phyloP scores from a whole-genome alignment of 1,140 invertebrate genomes.

The Anagrus nilaparvatae region DNA sequence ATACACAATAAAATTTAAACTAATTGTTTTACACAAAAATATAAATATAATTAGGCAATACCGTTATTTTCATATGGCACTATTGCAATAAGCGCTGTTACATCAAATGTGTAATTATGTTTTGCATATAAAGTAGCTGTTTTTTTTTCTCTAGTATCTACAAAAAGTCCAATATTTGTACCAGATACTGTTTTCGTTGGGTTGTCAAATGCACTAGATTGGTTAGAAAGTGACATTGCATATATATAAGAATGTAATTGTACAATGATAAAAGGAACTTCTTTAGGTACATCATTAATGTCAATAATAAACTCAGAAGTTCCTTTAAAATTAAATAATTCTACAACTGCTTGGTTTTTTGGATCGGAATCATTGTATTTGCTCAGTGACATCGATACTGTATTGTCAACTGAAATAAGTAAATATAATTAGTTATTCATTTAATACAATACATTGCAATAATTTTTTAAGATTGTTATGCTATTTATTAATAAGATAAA shows the following conservation, averaged over 20 bases:
- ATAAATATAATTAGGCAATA: conserved; percentile 22
- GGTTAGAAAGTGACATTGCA: conserved; percentile 52
- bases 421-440: no score
- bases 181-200: conserved; percentile 36
- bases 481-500: no score
- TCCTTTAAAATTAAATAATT: conserved; percentile 17
- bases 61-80: conserved; percentile 45
- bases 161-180: conserved; percentile 53
- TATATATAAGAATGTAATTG: conserved; percentile 55
- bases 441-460: no score
- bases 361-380: conserved; percentile 8
- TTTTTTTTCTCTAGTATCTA: conserved; percentile 20
- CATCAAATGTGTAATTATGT: conserved; percentile 34
- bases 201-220: conserved; percentile 24
- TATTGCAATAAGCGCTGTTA: conserved; percentile 42
- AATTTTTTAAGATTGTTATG: no score
- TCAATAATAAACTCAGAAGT: conserved; percentile 33
- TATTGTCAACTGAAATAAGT: conserved; percentile 17
- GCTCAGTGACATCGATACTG: conserved; percentile 12
- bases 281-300: conserved; percentile 40
- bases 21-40: neutral
- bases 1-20: conserved; percentile 1
- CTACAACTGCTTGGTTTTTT: conserved; percentile 21
- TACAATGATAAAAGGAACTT: conserved; percentile 49
- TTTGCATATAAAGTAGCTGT: conserved; percentile 30